Evolutionary conservation across 2,113 vertebrate genomes (phyloP).

Genomic region (Bombycilla garrulus): DNA sequence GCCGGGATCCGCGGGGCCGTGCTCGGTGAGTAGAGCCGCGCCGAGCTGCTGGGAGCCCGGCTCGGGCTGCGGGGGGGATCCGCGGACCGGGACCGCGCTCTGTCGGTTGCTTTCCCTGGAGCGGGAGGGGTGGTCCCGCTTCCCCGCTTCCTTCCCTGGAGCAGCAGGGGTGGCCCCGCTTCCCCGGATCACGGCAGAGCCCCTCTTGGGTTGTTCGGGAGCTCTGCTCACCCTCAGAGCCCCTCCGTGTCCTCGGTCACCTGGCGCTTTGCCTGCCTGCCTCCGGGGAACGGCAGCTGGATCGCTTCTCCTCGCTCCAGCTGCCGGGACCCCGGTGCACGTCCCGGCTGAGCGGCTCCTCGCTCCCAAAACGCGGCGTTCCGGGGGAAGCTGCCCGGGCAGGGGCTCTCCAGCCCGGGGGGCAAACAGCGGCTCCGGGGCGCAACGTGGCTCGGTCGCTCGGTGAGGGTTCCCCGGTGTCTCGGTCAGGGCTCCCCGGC

Average conservation of each 20-base stretch:
- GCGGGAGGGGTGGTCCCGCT: background rate
- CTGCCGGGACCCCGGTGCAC: background rate
- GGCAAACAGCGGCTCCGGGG: background rate
- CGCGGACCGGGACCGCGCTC: background rate
- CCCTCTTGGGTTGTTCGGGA: background rate
- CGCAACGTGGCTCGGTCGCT: background rate
- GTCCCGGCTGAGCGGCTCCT: background rate
- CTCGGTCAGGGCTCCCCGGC: background rate
- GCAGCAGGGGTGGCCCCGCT: background rate
- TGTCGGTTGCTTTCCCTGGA: background rate
- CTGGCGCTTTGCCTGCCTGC: background rate
- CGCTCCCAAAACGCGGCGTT: background rate
- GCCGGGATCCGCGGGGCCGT: constrained; percentile 21
- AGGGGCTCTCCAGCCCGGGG: too few species aligned
- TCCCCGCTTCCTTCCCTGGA: background rate
- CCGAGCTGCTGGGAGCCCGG: background rate
- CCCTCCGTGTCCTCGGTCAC: background rate
- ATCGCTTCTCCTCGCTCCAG: background rate
- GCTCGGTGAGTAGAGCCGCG: constrained; percentile 15
- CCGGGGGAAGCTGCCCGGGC: background rate
- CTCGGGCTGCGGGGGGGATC: background rate
- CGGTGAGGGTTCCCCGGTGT: background rate
- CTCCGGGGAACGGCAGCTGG: background rate
- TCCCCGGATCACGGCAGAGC: background rate
- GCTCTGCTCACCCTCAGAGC: background rate